Percentiles rank a stretch among this genome's conserved stretches.
phyloP scores from a whole-genome alignment of 2,888 invertebrate genomes.

The Hirudinaria manillensis region DNA sequence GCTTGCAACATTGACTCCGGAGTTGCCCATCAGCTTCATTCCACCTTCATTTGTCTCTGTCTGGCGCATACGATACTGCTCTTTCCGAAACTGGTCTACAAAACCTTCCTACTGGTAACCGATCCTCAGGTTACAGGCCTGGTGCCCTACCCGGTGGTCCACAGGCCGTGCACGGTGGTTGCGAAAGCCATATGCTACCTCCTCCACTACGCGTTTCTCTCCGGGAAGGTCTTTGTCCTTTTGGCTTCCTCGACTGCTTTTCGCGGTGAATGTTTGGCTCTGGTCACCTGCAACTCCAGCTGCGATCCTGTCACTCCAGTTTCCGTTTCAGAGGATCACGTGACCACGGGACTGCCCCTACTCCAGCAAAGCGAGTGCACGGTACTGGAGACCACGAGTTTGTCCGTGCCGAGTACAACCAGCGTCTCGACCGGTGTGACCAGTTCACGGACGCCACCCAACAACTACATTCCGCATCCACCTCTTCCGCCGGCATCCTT shows the following conservation, averaged over 20 bases:
- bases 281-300: conserved; percentile 25
- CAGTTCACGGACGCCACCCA: not conserved
- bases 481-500: conserved; percentile 24
- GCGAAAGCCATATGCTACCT: conserved; percentile 33
- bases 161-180: conserved; percentile 31
- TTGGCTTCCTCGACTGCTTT: conserved; percentile 30
- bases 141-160: conserved; percentile 30
- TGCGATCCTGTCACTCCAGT: conserved; percentile 14
- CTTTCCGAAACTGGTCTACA: conserved; percentile 39
- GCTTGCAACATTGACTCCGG: conserved; percentile 39
- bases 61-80: conserved; percentile 40
- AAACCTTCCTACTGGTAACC: conserved; percentile 36
- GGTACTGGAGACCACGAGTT: not conserved
- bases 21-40: conserved; percentile 39
- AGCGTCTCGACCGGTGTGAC: not conserved
- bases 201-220: conserved; percentile 33
- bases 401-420: not conserved
- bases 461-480: conserved; percentile 22
- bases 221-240: conserved; percentile 30
- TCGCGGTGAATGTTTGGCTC: conserved; percentile 25
- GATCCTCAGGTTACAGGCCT: conserved; percentile 32
- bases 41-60: conserved; percentile 38
- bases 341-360: conserved; percentile 31
- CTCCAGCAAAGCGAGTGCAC: conserved; percentile 14
- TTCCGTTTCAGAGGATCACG: conserved; percentile 29